Conservation (phyloP, 2,797 vertebrate genomes). For the Enoplosus armatus region DNA sequence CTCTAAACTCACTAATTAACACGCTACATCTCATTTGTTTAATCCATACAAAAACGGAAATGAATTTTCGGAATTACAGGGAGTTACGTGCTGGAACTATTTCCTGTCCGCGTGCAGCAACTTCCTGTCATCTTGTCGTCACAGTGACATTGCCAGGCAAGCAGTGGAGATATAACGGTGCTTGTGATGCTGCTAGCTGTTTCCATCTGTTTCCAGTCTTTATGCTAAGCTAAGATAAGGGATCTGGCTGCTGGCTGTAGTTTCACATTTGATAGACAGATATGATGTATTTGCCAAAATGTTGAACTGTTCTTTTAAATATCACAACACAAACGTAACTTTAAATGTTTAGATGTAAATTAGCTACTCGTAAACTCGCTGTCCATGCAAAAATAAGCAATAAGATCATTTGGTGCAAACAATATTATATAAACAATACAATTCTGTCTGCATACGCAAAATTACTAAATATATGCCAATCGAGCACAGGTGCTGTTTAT, state of each 20-base stretch:
- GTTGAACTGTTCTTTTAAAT: background rate
- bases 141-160: background rate
- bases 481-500: background rate
- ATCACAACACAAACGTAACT: background rate
- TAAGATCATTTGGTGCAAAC: background rate
- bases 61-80: background rate
- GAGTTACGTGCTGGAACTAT: background rate
- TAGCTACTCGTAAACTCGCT: no score
- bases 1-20: background rate
- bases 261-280: background rate
- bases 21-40: background rate
- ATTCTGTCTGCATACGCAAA: background rate
- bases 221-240: conserved; percentile 1
- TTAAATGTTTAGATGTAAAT: background rate
- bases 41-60: background rate
- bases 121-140: background rate
- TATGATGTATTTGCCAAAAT: background rate
- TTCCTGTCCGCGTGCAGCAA: background rate
- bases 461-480: background rate
- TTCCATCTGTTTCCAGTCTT: background rate
- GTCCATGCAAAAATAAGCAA: no score
- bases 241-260: background rate
- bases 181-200: no score
- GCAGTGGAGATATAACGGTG: background rate
- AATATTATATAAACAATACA: background rate